Conservation (phyloP, 2,888 invertebrate genomes). For the Brachypalpus laphriformis region DNA sequence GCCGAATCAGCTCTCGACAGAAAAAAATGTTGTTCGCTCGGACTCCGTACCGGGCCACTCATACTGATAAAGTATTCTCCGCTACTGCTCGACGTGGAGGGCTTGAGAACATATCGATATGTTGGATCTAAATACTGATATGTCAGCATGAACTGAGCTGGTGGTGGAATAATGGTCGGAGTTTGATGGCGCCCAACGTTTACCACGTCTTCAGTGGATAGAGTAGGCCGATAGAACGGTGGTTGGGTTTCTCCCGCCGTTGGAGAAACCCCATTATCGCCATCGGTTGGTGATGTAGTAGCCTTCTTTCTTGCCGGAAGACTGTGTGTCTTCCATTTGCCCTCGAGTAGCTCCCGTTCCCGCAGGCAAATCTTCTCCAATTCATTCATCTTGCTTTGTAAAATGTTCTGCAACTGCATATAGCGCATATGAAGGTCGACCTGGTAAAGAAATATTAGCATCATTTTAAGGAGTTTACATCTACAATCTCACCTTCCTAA, state of each 20-base stretch:
- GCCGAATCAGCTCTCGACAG: slow-evolving; percentile 85
- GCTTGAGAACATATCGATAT: slow-evolving; percentile 89
- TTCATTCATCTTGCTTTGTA: slow-evolving; percentile 93
- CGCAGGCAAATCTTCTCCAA: slow-evolving; percentile 91
- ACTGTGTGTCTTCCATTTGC: slow-evolving; percentile 95
- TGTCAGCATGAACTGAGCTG: slow-evolving; percentile 84
- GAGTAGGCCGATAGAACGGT: slow-evolving; percentile 89
- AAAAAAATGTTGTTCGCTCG: slow-evolving; percentile 88
- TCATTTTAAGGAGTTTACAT: background rate
- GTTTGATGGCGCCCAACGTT: slow-evolving; percentile 80
- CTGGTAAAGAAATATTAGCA: slow-evolving; percentile 66
- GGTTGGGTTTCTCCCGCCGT: slow-evolving; percentile 80
- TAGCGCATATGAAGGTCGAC: slow-evolving; percentile 96
- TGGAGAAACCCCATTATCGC: slow-evolving; percentile 83
- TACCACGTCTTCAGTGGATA: slow-evolving; percentile 91
- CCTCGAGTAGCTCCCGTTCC: slow-evolving; percentile 92
- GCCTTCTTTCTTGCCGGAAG: slow-evolving; percentile 93
- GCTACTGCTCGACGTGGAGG: slow-evolving; percentile 86
- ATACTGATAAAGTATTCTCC: slow-evolving; percentile 89
- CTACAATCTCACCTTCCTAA: slow-evolving; percentile 89
- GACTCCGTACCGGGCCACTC: slow-evolving; percentile 86
- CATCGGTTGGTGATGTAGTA: slow-evolving; percentile 84
- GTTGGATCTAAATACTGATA: slow-evolving; percentile 89
- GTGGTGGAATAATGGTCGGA: slow-evolving; percentile 82
- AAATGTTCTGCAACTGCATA: slow-evolving; percentile 92